These are phyloP conservation scores for Agrotis ipsilon DNA, from an alignment of 2,888 invertebrate genomes.

Conservation along the genomic window DNA sequence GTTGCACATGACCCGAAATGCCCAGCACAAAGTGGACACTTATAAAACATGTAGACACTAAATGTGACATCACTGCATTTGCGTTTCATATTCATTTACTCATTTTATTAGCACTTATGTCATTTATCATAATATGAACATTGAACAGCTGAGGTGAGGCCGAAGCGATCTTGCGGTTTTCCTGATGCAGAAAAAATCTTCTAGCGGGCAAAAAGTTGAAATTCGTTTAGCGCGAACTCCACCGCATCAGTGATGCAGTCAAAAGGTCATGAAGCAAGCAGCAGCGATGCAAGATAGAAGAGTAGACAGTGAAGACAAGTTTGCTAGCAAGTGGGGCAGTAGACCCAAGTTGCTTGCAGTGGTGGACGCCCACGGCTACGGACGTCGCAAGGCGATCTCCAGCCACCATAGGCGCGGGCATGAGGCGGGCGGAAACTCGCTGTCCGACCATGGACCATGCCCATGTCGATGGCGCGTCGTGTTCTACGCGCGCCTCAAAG, in stretches of 20 bases:
- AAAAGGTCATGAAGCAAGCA: no score
- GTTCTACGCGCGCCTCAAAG: no score
- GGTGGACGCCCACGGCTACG: no score
- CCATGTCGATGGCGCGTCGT: no score
- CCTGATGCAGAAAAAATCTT: background rate
- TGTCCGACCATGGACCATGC: no score
- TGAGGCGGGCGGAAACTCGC: no score
- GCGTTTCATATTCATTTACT: slow-evolving; percentile 14
- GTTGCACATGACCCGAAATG: slow-evolving; percentile 30
- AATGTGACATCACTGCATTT: slow-evolving; percentile 49
- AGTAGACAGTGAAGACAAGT: background rate
- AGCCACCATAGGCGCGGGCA: no score
- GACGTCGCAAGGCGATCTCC: no score
- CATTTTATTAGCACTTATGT: slow-evolving; percentile 48
- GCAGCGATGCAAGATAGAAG: no score
- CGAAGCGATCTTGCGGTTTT: slow-evolving; percentile 9
- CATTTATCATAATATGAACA: slow-evolving; percentile 33
- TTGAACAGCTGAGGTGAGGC: slow-evolving; percentile 33
- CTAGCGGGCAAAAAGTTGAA: background rate
- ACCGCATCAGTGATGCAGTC: no score
- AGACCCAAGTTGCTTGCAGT: no score
- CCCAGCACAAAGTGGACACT: slow-evolving; percentile 21
- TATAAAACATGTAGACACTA: slow-evolving; percentile 17
- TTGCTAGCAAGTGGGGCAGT: background rate
- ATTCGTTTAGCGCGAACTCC: no score